Evolutionary conservation across 1,140 invertebrate species (phyloP), one percentile per base, ranked within the genome.

Genomic region (Lordiphosa collinella): DNA sequence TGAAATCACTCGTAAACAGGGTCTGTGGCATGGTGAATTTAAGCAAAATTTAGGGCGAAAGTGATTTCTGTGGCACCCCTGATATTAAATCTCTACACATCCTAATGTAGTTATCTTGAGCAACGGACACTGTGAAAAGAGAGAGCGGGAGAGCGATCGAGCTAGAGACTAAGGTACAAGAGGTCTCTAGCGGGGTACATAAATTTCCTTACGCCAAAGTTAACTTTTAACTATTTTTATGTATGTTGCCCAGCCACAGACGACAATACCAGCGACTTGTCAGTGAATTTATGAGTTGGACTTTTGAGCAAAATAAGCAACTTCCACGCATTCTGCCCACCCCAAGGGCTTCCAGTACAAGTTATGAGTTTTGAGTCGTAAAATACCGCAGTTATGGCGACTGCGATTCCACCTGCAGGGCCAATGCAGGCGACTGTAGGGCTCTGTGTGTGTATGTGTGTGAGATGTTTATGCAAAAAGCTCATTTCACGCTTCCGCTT

Each of bases 401-500:
- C 60, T 44, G 55, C 60, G 41, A 55, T 54, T 58, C 60, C 76
- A 76, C 71, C 70, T 80, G 76, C 76, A 76, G 70, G 49, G 53
- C 53, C 43, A 54, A 56, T 50, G 52, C 62, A 49, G 67, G 56
- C 41, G 31, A 32, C 52, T 50, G 34, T 65, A 29, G 65, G 48
- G 6, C 3, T 6, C 10, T 49, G 48, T 59, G 46, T 53, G 38
- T 53, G 41, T 47, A 32, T 35, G 34, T 44, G 44, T 47, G 31
- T 51, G 35, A 12, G 55, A 75, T 84, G 78, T 84, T 84, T 84
- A 84, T 84, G 78, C 79, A 78, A 63, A 69, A 70, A 84, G 78
- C 78, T 84, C 78, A 84, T 84, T 84, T 84, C 78, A 84, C 68
- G 78, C 79, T 84, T 84, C 78, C 78, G 78, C 64, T 84, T 82